Conservation (phyloP, 2,797 vertebrate genomes). For the Tapera naevia region DNA sequence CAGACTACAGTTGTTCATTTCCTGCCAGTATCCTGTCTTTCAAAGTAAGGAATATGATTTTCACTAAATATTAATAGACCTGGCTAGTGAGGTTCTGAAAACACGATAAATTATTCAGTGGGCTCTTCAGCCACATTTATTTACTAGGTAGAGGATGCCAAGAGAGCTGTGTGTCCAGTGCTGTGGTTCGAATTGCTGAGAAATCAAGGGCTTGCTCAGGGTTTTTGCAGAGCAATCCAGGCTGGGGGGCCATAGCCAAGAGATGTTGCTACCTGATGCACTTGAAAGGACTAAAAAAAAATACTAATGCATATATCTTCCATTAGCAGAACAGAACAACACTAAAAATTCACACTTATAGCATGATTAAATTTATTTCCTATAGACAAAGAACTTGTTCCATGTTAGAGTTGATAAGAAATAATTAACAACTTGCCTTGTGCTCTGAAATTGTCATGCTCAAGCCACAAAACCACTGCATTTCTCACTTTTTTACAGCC, state of each 20-base stretch:
- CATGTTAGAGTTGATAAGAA: background rate
- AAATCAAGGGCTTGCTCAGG: background rate
- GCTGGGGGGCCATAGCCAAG: background rate
- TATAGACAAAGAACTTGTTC: background rate
- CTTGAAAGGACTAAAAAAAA: background rate
- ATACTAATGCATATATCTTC: background rate
- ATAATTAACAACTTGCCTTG: background rate
- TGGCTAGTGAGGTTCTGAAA: background rate
- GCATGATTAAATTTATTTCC: background rate
- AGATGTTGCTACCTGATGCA: background rate
- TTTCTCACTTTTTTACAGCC: background rate
- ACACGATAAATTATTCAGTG: background rate
- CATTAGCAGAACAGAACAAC: background rate
- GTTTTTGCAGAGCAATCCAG: background rate
- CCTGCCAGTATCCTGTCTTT: background rate
- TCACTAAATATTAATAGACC: conserved; percentile 4
- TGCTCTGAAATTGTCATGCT: background rate
- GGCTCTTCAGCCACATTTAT: background rate
- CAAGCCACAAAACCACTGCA: background rate
- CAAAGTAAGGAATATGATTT: background rate
- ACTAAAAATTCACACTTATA: background rate
- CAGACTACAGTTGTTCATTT: background rate
- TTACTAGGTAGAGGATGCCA: background rate
- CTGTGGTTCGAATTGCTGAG: rapidly evolving
- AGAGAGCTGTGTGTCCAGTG: background rate